phyloP scores from a whole-genome alignment of 2,797 vertebrate species.

The Mus minutoides region DNA sequence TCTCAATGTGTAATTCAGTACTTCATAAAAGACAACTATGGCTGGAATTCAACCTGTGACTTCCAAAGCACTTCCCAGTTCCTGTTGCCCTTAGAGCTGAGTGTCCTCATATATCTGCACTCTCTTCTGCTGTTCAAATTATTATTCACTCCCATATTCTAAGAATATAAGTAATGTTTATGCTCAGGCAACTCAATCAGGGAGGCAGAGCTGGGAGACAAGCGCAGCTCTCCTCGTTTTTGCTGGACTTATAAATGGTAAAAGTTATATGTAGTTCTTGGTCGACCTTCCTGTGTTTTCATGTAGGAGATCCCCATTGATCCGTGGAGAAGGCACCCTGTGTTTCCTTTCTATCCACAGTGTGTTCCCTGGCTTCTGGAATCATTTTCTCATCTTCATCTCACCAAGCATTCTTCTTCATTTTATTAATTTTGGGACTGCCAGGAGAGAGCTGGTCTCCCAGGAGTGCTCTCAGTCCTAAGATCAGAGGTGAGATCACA shows the following conservation, averaged over 20 bases:
- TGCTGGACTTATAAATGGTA: neutral
- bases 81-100: neutral
- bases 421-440: neutral
- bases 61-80: neutral
- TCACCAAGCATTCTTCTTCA: neutral
- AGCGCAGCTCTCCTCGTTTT: neutral
- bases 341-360: neutral
- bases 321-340: neutral
- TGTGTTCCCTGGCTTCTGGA: neutral
- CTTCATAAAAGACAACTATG: neutral
- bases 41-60: neutral
- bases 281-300: neutral
- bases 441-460: too few relatives aligned
- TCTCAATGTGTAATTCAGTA: neutral
- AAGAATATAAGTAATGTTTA: neutral
- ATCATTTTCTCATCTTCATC: neutral
- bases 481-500: too few relatives aligned
- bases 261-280: neutral
- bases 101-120: neutral
- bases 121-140: constrained; percentile 33
- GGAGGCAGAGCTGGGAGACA: neutral
- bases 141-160: neutral
- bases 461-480: too few relatives aligned
- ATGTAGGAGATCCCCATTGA: neutral
- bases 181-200: neutral